Base-by-base conservation (phyloP, 2,113 vertebrate genomes). In the Sinocyclocheilus grahami region DNA sequence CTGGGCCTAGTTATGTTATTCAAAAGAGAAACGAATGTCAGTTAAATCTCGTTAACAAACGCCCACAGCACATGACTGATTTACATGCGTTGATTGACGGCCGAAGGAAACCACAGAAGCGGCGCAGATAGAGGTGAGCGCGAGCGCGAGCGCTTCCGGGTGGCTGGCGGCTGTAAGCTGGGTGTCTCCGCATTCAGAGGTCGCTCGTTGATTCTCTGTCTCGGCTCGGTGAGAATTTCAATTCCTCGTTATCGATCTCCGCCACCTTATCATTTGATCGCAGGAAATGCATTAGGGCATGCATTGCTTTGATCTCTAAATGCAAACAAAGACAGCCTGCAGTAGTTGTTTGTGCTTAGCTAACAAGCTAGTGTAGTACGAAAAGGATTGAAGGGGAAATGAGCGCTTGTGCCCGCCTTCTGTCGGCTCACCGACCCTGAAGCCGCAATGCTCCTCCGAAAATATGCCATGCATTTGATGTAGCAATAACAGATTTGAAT, bases 121-220 rank as follows among this genome's bases (percentile, higher is more conserved):
- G 16, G 27, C 14, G 33, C 13, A 10, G 39, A 18, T 11, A 37
- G 46, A 81, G 42, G 58, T 83, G 58, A 76, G 39, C 10, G 27
- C 33, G 13, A 90, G 88, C 78, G n/a, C 91, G 13, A 90, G 88
- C 78, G n/a, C 91, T 94, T 94, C 95, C 94, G 94, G 94, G 90
- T 93, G 78, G 81, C 46, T 93, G 78, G 81, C 46, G 82, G 85
- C 86, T 90, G 9, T 55, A 75, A 72, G 78, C 86, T 87, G 85
- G 79, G 91, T 84, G 79, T 53, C 39, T 60, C 75, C 65, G 80
- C 76, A 42, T 86, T 85, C 71, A 63, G 39, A 88, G 74, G 84
- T 82, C 81, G 76, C 63, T 33, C 77, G 77, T 63, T 92, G 89
- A 94, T 94, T 94, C 94, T 94, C 93, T 94, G 93, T 93, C 3